Evolutionary conservation across 1,140 invertebrate genomes (phyloP).

Genomic region (Drosophila lini): DNA sequence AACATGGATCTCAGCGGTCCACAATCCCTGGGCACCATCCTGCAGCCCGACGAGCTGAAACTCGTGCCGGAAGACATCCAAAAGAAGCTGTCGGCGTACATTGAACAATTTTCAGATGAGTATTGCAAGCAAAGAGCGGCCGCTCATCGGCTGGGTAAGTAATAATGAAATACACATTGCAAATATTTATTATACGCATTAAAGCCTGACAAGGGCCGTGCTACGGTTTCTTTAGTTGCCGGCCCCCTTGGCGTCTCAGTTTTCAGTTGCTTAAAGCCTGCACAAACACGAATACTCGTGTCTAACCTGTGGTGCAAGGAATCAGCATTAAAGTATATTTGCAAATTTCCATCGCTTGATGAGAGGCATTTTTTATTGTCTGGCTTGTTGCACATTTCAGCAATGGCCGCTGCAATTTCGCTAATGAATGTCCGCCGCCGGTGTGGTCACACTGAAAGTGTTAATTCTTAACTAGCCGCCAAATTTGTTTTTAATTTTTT

Average conservation of each 20-base stretch:
- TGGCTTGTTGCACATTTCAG: conserved; percentile 20
- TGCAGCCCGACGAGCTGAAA: conserved; percentile 67
- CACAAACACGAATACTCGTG: not conserved
- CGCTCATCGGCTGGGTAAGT: conserved; percentile 58
- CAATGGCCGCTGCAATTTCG: conserved; percentile 21
- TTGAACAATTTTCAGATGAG: conserved; percentile 65
- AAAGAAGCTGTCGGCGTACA: conserved; percentile 86
- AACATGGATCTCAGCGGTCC: conserved; percentile 76
- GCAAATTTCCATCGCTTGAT: not conserved
- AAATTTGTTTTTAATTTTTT: not conserved
- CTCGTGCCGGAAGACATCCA: conserved; percentile 68
- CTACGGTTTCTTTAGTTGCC: not conserved
- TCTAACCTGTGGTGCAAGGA: not conserved
- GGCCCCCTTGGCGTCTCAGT: not conserved
- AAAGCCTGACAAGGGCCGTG: not conserved
- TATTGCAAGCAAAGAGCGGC: conserved; percentile 50
- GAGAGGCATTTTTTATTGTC: conserved; percentile 1
- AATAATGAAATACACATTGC: not conserved
- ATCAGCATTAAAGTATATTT: not conserved
- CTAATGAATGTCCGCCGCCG: not conserved
- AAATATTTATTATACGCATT: not conserved
- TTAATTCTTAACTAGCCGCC: not conserved
- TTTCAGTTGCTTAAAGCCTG: not conserved
- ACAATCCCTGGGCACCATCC: conserved; percentile 61
- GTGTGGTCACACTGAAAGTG: conserved; percentile 21